Conservation (phyloP, 2,888 invertebrate species). For the Drosophila tanythrix region DNA sequence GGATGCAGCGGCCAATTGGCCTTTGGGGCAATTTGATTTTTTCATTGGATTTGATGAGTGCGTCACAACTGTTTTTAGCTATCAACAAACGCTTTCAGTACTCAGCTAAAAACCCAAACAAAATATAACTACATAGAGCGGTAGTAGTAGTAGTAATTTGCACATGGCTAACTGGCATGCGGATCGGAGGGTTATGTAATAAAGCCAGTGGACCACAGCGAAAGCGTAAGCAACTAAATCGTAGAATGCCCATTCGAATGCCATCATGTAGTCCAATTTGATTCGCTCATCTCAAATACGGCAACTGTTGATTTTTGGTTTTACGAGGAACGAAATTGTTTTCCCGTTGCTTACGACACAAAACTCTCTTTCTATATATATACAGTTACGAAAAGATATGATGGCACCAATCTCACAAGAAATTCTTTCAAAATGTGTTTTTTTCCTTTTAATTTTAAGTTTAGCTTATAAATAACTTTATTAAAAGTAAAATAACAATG, state of each 20-base stretch:
- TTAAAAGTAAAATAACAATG: neutral
- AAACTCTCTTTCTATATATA: neutral
- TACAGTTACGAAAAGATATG: neutral
- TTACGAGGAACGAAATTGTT: constrained; percentile 10
- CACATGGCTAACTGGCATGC: neutral
- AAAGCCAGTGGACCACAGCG: constrained; percentile 58
- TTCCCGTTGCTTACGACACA: neutral
- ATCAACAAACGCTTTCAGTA: constrained; percentile 70
- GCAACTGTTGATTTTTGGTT: constrained; percentile 24
- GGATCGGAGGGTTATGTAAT: constrained; percentile 39
- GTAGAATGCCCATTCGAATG: constrained; percentile 1
- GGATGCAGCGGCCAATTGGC: constrained; percentile 70
- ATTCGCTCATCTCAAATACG: constrained; percentile 9
- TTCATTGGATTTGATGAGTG: constrained; percentile 77
- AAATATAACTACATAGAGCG: neutral
- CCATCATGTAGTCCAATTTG: constrained; percentile 37
- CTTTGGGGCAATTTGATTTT: constrained; percentile 65
- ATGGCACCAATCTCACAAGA: neutral
- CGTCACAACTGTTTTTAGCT: constrained; percentile 59
- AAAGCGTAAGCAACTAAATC: constrained; percentile 37
- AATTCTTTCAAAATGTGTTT: neutral
- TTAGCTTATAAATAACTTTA: neutral
- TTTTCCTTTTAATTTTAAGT: neutral
- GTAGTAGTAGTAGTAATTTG: neutral
- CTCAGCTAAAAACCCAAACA: constrained; percentile 57